Conservation (phyloP, 2,888 invertebrate species). For the Drosophila atripex region DNA sequence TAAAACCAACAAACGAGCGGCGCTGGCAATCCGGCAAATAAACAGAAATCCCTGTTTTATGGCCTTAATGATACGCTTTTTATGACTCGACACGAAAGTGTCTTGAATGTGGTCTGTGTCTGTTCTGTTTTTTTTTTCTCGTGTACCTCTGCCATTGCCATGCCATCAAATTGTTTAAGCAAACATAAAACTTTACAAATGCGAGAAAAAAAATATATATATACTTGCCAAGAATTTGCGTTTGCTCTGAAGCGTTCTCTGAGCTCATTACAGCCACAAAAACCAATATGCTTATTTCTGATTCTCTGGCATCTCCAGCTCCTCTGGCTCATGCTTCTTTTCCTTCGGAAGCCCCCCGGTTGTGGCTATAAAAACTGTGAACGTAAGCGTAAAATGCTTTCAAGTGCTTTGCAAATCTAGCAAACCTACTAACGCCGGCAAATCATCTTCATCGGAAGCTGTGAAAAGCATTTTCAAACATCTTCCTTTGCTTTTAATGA, state of each 20-base stretch:
- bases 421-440: constrained; percentile 30
- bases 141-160: constrained; percentile 22
- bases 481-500: constrained; percentile 53
- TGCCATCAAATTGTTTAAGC: constrained; percentile 77
- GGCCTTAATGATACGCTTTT: constrained; percentile 77
- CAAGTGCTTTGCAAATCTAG: constrained; percentile 74
- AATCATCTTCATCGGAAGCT: constrained; percentile 37
- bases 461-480: neutral
- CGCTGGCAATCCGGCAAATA: constrained; percentile 64
- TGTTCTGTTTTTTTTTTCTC: constrained; percentile 2
- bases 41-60: constrained; percentile 73
- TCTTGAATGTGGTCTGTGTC: constrained; percentile 25
- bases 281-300: constrained; percentile 77
- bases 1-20: constrained; percentile 41
- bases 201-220: constrained; percentile 40
- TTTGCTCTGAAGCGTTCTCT: constrained; percentile 28
- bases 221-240: constrained; percentile 59
- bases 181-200: constrained; percentile 76
- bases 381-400: constrained; percentile 77
- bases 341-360: constrained; percentile 6
- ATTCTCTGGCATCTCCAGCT: constrained; percentile 23
- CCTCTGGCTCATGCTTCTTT: neutral
- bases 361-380: constrained; percentile 76
- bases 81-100: constrained; percentile 72
- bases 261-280: constrained; percentile 75